Conservation (phyloP, 2,888 invertebrate genomes). For the Sphaerophoria taeniata region DNA sequence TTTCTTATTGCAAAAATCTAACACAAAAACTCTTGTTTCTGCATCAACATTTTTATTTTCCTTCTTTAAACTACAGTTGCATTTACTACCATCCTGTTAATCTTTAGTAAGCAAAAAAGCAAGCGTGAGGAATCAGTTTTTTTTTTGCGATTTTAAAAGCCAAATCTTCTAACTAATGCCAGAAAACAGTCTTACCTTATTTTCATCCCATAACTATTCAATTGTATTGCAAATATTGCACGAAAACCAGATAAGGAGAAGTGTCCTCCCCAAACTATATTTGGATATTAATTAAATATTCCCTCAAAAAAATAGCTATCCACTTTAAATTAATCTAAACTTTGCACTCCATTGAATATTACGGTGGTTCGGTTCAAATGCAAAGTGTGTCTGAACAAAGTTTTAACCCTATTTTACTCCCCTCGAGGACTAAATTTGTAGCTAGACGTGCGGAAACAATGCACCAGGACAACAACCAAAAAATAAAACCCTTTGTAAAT, state of each 20-base stretch:
- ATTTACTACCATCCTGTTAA: no score
- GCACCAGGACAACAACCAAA: not conserved
- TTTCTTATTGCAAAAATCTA: no score
- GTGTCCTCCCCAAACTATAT: constrained; percentile 54
- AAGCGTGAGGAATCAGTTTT: not conserved
- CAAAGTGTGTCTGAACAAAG: constrained; percentile 6
- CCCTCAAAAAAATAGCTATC: constrained; percentile 17
- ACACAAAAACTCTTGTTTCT: no score
- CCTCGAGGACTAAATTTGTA: constrained; percentile 27
- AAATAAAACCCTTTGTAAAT: constrained; percentile 45
- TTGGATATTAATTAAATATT: constrained; percentile 23
- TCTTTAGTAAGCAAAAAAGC: constrained; percentile 7
- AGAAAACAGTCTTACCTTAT: constrained; percentile 57
- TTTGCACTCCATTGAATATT: constrained; percentile 51
- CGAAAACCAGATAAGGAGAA: constrained; percentile 68
- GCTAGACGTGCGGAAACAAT: constrained; percentile 10
- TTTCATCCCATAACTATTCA: constrained; percentile 56
- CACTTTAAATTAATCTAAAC: constrained; percentile 36
- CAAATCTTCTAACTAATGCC: constrained; percentile 3
- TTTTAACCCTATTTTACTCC: constrained; percentile 18
- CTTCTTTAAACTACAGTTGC: no score
- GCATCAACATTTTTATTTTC: no score
- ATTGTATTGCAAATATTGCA: constrained; percentile 63
- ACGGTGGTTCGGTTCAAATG: not conserved
- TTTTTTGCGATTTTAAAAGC: constrained; percentile 2